Percentiles rank a stretch among this genome's conserved stretches.
Conservation (phyloP, 2,113 vertebrate species). For the Sylvietta virens region DNA sequence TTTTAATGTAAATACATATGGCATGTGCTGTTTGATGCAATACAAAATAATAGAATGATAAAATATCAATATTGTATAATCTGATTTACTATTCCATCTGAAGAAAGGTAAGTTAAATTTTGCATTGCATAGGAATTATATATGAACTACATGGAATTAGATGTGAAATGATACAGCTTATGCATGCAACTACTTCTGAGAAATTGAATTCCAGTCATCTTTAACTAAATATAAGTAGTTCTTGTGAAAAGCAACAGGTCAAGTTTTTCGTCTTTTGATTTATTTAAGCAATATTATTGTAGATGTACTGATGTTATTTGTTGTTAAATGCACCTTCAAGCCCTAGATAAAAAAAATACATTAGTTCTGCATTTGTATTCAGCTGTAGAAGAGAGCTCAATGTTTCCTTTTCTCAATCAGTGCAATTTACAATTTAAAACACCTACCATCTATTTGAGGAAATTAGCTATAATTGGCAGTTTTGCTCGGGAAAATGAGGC, state of each 20-base stretch:
- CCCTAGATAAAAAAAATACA: background rate
- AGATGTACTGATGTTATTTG: background rate
- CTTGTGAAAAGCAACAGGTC: background rate
- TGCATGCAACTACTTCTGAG: background rate
- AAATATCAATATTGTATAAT: background rate
- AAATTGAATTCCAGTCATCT: background rate
- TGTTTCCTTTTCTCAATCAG: background rate
- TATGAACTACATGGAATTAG: background rate
- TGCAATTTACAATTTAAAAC: conserved; percentile 26
- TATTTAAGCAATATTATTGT: background rate
- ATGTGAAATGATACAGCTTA: background rate
- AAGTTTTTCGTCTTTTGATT: background rate
- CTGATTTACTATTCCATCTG: background rate
- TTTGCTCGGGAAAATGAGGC: background rate
- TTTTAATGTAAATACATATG: background rate
- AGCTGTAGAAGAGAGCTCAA: background rate
- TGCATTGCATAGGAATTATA: background rate
- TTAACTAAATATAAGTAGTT: background rate
- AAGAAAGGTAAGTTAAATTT: background rate
- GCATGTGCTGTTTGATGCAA: background rate
- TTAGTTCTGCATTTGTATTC: background rate
- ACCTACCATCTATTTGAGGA: background rate
- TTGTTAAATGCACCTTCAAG: background rate
- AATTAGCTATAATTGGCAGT: conserved; percentile 22
- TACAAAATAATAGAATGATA: background rate